A percentile compares a stretch with the other conserved stretches of the same genome.
phyloP scores from a whole-genome alignment of 2,888 invertebrate genomes.

The Drosophila colorata region DNA sequence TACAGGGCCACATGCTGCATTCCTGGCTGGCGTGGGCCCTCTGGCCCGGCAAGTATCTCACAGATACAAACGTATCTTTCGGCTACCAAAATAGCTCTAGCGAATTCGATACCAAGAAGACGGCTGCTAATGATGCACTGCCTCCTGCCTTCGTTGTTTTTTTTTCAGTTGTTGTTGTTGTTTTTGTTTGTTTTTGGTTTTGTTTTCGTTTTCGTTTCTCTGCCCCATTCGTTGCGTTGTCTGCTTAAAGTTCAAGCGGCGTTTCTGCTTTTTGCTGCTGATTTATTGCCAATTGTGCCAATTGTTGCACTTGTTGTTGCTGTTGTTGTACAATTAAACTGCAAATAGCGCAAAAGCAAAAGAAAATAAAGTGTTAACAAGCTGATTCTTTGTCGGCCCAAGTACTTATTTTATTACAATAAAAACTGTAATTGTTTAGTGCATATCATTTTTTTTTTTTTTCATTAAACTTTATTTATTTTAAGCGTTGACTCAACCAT shows the following conservation, averaged over 20 bases:
- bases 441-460: slow-evolving; percentile 21
- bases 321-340: slow-evolving; percentile 74
- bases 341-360: slow-evolving; percentile 40
- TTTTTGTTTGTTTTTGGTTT: slow-evolving; percentile 34
- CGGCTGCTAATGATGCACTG: slow-evolving; percentile 50
- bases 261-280: slow-evolving; percentile 26
- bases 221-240: slow-evolving; percentile 11
- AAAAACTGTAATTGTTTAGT: slow-evolving; percentile 36
- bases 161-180: slow-evolving; percentile 27
- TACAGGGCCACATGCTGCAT: slow-evolving; percentile 70
- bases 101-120: no score
- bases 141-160: slow-evolving; percentile 29
- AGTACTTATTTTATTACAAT: slow-evolving; percentile 10
- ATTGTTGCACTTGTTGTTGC: slow-evolving; percentile 65
- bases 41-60: slow-evolving; percentile 22
- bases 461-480: slow-evolving; percentile 17
- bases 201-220: slow-evolving; percentile 60
- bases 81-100: slow-evolving; percentile 44
- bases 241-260: slow-evolving; percentile 45
- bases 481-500: slow-evolving; percentile 31
- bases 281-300: slow-evolving; percentile 57
- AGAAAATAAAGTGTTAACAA: slow-evolving; percentile 29
- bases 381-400: slow-evolving; percentile 6
- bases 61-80: slow-evolving; percentile 20
- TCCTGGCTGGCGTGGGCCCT: slow-evolving; percentile 50